Evolutionary conservation across 30 jellyfish, hydroid and myxozoan species (phyloP), one percentile per base, ranked within the genome.

Genomic region (Pseudorhiza aurosa): DNA sequence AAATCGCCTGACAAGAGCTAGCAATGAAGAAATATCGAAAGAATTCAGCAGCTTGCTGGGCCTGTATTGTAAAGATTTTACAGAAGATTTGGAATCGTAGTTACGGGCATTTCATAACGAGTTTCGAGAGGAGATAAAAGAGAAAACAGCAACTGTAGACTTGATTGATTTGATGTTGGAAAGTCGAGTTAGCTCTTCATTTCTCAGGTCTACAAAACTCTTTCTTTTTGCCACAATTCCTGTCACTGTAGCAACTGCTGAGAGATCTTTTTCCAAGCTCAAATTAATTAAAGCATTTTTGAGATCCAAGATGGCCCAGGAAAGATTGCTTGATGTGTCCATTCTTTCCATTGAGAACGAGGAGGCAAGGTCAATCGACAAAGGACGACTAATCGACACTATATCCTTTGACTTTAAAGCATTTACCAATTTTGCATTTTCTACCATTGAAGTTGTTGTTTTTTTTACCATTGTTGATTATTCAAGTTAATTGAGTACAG

Each of bases 161-260:
- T 21, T 76, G 8, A 51, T 25, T 27, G 44, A 50, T 57, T 21
- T 75, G 49, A 75, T 75, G 77, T 30, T 75, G 36, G 78, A 75
- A 30, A 76, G 80, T 47, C 50, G 79, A 29, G 68, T 76, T 30
- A 76, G 88, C 33, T 76, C 80, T 10, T 75, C 87, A 24, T 75
- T 51, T 37, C 87, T 78, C 7, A 10, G 53, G 31, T 32, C 53
- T 19, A 55, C 56, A 67, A 75, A 55, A 56, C 67, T 76, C 21
- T 33, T 55, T 31, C 88, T 76, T 57, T 76, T 31, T 18, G 79
- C 30, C 68, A 76, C 87, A 51, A 51, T 53, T 33, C 88, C 79
- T 17, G 70, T 76, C 19, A 76, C 88, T 35, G 88, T 36, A 17
- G 88, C 69, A 17, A 19, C 70, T 32, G 80, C 88, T 39, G 70